Conservation (phyloP, 2,113 vertebrate species). For the Prietella phreatophila region DNA sequence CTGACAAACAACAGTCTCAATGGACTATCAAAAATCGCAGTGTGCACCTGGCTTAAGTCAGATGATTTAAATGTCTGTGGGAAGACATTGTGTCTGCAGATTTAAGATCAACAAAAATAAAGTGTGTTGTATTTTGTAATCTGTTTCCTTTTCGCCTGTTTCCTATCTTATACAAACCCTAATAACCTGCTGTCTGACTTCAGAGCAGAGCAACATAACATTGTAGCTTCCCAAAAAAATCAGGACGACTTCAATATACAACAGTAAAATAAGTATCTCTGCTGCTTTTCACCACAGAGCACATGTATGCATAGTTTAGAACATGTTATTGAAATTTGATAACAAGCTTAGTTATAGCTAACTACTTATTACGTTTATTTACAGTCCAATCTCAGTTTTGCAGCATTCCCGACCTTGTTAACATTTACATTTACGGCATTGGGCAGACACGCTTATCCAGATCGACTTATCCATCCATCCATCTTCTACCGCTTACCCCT, state of each 20-base stretch:
- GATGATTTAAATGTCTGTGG: neutral
- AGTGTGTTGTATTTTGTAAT: neutral
- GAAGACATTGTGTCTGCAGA: neutral
- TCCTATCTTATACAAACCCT: neutral
- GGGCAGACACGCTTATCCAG: no score
- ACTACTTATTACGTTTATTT: neutral
- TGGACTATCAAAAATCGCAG: no score
- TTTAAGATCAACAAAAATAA: neutral
- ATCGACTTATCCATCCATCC: no score
- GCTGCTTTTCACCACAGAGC: no score
- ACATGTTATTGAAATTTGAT: neutral
- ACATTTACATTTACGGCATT: no score
- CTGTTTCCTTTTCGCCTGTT: neutral
- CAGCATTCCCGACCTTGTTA: neutral
- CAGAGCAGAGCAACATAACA: no score
- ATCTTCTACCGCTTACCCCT: no score
- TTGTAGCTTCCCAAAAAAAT: no score
- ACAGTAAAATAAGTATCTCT: neutral
- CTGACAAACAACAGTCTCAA: no score
- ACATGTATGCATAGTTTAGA: neutral
- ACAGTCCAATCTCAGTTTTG: neutral
- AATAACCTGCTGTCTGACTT: neutral
- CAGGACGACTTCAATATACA: no score
- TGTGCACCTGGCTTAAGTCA: neutral
- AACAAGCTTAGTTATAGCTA: neutral